phyloP scores from a whole-genome alignment of 2,113 vertebrate species.

The Toxotes chatareus region DNA sequence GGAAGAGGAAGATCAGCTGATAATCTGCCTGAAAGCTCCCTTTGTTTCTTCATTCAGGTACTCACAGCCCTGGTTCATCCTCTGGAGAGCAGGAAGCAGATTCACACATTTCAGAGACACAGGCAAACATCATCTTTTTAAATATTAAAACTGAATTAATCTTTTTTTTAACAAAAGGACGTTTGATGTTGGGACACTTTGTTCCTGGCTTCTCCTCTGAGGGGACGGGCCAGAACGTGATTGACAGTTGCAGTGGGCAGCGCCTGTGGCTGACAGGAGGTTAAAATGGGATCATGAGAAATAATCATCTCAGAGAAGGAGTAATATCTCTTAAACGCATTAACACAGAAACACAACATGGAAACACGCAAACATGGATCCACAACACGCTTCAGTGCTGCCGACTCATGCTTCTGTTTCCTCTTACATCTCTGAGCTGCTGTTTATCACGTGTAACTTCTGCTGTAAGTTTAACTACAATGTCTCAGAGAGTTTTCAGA shows the following conservation, averaged over 20 bases:
- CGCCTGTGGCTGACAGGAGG: neutral
- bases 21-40: too few relatives aligned
- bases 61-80: too few relatives aligned
- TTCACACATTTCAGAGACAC: too few relatives aligned
- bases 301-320: slow-evolving; percentile 39
- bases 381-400: neutral
- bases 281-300: slow-evolving; percentile 41
- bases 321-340: slow-evolving; percentile 48
- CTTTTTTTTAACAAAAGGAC: neutral
- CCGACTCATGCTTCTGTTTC: too few relatives aligned
- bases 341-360: slow-evolving; percentile 13
- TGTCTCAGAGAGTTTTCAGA: neutral
- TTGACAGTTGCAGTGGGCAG: neutral
- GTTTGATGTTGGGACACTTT: neutral
- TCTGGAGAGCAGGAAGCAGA: too few relatives aligned
- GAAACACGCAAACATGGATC: slow-evolving; percentile 1
- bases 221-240: neutral
- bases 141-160: too few relatives aligned
- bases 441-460: too few relatives aligned
- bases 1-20: too few relatives aligned
- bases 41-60: too few relatives aligned
- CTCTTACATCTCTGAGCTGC: neutral
- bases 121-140: too few relatives aligned
- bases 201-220: neutral
- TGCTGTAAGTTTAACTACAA: too few relatives aligned